phyloP scores from a whole-genome alignment of 2,113 vertebrate genomes.

The Speoplatyrhinus poulsoni region DNA sequence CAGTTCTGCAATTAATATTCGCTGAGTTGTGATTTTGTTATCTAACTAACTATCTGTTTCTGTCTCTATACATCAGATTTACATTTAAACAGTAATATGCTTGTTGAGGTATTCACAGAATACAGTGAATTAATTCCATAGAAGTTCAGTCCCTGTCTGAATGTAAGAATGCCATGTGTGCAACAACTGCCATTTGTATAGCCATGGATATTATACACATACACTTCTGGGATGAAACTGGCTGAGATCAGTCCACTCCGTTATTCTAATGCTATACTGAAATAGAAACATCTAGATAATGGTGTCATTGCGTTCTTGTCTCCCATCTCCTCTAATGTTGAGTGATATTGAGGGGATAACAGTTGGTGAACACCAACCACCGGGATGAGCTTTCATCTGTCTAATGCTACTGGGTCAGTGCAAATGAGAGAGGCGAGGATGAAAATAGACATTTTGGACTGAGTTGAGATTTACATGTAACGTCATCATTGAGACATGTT shows the following conservation, averaged over 20 bases:
- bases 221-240: slow-evolving; percentile 23
- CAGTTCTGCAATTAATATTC: slow-evolving; percentile 84
- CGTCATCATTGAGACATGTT: slow-evolving; percentile 66
- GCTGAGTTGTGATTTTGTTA: slow-evolving; percentile 62
- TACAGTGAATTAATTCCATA: slow-evolving; percentile 74
- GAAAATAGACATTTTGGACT: slow-evolving; percentile 58
- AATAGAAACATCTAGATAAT: slow-evolving; percentile 8
- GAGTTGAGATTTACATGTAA: slow-evolving; percentile 47
- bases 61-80: slow-evolving; percentile 52
- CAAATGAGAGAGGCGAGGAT: slow-evolving; percentile 71
- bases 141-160: slow-evolving; percentile 64
- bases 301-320: slow-evolving; percentile 18
- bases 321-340: slow-evolving; percentile 23
- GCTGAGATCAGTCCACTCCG: slow-evolving; percentile 1
- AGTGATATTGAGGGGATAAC: slow-evolving; percentile 36
- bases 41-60: slow-evolving; percentile 42
- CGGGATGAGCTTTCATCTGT: slow-evolving; percentile 67
- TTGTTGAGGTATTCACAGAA: slow-evolving; percentile 83
- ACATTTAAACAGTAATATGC: slow-evolving; percentile 70
- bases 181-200: slow-evolving; percentile 27
- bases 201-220: neutral
- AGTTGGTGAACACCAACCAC: slow-evolving; percentile 34
- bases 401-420: slow-evolving; percentile 74
- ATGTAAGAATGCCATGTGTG: slow-evolving; percentile 54
- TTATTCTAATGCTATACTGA: slow-evolving; percentile 14